Evolutionary conservation across 2,888 invertebrate genomes (phyloP).

Genomic region (Galeopsomyia nigrocyanea): DNA sequence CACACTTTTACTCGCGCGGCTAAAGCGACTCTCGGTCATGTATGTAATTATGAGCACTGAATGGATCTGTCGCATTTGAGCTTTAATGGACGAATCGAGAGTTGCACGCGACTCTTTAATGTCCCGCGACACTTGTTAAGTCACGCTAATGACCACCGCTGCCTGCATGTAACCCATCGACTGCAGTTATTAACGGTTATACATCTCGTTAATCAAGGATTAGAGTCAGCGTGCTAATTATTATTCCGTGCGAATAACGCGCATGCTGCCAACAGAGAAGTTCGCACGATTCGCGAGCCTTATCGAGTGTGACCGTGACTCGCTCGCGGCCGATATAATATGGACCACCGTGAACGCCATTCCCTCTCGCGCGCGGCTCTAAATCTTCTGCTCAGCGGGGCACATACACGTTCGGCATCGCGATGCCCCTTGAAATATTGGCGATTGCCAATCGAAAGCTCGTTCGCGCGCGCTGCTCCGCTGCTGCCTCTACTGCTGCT

Average conservation of each 20-base stretch:
- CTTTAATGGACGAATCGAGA: slow-evolving; percentile 62
- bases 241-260: too few species aligned
- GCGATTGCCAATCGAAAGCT: slow-evolving; percentile 57
- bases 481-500: too few species aligned
- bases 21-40: slow-evolving; percentile 49
- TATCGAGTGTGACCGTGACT: slow-evolving; percentile 58
- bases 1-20: not conserved
- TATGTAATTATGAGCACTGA: slow-evolving; percentile 62
- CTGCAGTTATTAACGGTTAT: too few species aligned
- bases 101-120: slow-evolving; percentile 43
- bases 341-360: slow-evolving; percentile 60
- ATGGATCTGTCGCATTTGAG: slow-evolving; percentile 64
- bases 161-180: not conserved
- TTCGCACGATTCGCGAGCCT: slow-evolving; percentile 40
- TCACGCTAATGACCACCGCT: slow-evolving; percentile 51
- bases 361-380: slow-evolving; percentile 60
- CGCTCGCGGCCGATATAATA: slow-evolving; percentile 57
- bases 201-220: too few species aligned
- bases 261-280: too few species aligned
- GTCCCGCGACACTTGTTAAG: slow-evolving; percentile 55
- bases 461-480: slow-evolving; percentile 4
- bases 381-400: slow-evolving; percentile 66
- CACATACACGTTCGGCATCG: slow-evolving; percentile 55
- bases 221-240: too few species aligned
- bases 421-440: slow-evolving; percentile 62